Base-by-base conservation (phyloP, 2,888 invertebrate genomes). In the Dicyrtoma fusca region DNA sequence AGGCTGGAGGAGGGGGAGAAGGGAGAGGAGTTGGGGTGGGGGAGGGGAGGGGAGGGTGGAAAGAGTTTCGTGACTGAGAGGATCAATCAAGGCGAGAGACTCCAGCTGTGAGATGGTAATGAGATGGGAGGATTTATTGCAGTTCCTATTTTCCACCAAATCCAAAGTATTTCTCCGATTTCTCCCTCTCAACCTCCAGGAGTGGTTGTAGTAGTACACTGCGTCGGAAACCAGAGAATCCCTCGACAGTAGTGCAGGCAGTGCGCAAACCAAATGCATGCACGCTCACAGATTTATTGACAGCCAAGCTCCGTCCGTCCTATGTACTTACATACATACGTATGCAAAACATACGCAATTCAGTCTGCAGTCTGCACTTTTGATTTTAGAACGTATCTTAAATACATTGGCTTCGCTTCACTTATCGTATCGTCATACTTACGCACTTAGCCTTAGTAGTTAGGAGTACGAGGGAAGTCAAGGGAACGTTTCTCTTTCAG, bases 21-120 rank as follows among this genome's bases (percentile, higher is more conserved):
- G 23, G 45, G 23, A 14, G 17, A 45, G 44, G 13, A 42, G 6
- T 17, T n/a, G 34, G n/a, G 17, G 10, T 25, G 59, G n/a, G 55
- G 1, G 66, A 55, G 45, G 51, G 51, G 51, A 25, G 14, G 25
- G 44, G 62, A 42, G 19, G 44, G n/a, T 19, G 10, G 62, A 64
- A 47, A 44, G 14, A 49, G 68, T 23, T 63, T 55, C 73, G 71
- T 76, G 76, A 76, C 76, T 76, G 73, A 71, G 71, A 73, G 76
- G 76, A 76, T 76, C 76, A 76, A 76, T 76, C 76, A 76, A 74
- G 76, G 66, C 73, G 76, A 74, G 74, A 72, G 70, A 71, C 73
- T 75, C 76, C 76, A 76, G 75, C 76, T 76, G 76, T 72, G 76
- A 73, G 73, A 76, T 76, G 76, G 75, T 76, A 76, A 76, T 76